phyloP scores from a whole-genome alignment of 2,797 vertebrate species.

The Hydrolagus colliei region DNA sequence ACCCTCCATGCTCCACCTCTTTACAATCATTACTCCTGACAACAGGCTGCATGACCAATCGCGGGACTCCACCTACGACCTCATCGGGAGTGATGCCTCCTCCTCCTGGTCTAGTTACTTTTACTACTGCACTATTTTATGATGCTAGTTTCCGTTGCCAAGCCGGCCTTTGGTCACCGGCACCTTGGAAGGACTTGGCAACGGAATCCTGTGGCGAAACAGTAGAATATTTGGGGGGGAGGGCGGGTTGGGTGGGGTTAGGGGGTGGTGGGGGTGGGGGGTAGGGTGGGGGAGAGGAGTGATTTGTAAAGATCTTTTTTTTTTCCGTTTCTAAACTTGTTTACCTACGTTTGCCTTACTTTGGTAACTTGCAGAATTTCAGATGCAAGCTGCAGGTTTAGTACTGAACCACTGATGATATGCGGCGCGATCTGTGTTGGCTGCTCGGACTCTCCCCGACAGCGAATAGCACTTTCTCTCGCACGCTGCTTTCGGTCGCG shows the following conservation, averaged over 20 bases:
- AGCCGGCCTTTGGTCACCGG: conserved; percentile 55
- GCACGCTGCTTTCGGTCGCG: neutral
- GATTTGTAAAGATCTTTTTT: conserved; percentile 29
- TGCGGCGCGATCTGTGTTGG: conserved; percentile 58
- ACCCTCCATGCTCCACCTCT: conserved; percentile 69
- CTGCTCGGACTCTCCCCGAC: conserved; percentile 46
- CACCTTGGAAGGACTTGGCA: conserved; percentile 28
- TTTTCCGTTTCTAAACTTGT: conserved; percentile 31
- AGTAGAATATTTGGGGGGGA: conserved; percentile 39
- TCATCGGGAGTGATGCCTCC: conserved; percentile 69
- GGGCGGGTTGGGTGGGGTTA: conserved; percentile 49
- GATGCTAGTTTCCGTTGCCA: conserved; percentile 74
- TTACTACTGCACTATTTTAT: conserved; percentile 79
- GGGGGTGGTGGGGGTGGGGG: conserved; percentile 45
- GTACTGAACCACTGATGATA: conserved; percentile 54
- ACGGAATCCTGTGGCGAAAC: conserved; percentile 23
- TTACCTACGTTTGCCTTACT: conserved; percentile 32
- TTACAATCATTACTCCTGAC: conserved; percentile 81
- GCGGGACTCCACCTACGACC: conserved; percentile 67
- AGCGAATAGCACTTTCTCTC: conserved; percentile 46
- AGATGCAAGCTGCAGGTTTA: conserved; percentile 68
- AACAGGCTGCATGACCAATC: conserved; percentile 70
- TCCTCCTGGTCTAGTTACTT: conserved; percentile 77
- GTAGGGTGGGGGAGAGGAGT: no score
- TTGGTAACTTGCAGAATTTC: conserved; percentile 48